Conservation (phyloP, 2,888 invertebrate genomes). For the Eupithecia subfuscata region DNA sequence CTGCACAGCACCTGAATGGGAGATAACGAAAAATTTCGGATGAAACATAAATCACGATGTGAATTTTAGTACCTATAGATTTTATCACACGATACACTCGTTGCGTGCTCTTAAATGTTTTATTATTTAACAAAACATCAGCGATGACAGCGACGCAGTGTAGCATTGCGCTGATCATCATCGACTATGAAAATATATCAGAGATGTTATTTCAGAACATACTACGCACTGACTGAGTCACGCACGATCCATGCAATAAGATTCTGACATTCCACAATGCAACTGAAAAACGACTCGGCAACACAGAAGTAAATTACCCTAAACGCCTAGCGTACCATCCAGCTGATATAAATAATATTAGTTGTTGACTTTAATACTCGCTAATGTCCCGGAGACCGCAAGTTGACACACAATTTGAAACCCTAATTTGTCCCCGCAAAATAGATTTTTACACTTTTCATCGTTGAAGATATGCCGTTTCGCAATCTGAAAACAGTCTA, state of each 20-base stretch:
- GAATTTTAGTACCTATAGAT: conserved; percentile 54
- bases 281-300: conserved; percentile 62
- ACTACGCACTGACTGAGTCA: conserved; percentile 26
- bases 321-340: conserved; percentile 67
- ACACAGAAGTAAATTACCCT: conserved; percentile 73
- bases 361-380: conserved; percentile 61
- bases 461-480: conserved; percentile 51
- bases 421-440: conserved; percentile 52
- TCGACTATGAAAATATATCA: conserved; percentile 43
- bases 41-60: conserved; percentile 54
- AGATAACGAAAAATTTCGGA: conserved; percentile 54
- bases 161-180: background rate
- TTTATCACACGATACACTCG: conserved; percentile 54
- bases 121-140: conserved; percentile 47
- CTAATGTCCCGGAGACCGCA: conserved; percentile 38
- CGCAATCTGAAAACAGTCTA: conserved; percentile 54
- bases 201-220: conserved; percentile 32
- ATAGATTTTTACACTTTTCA: conserved; percentile 50
- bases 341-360: conserved; percentile 75
- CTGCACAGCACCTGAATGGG: conserved; percentile 56
- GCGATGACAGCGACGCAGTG: conserved; percentile 35
- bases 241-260: conserved; percentile 10
- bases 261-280: conserved; percentile 47
- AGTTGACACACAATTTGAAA: conserved; percentile 45
- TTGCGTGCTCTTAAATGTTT: conserved; percentile 49